Evolutionary conservation across 2,888 invertebrate species (phyloP).

Genomic region (Oscheius sp.): DNA sequence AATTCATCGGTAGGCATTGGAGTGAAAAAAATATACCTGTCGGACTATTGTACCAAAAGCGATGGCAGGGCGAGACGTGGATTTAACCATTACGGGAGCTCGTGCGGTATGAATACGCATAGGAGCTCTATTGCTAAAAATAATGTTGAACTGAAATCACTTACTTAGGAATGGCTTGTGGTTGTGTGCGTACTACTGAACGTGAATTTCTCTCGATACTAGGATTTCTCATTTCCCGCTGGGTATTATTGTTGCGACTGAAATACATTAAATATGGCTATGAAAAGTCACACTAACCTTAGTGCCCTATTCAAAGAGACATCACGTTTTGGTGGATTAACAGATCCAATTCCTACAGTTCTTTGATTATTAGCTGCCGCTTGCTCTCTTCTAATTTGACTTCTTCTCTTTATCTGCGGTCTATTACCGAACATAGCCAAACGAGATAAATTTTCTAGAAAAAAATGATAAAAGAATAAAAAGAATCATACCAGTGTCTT

Average conservation of each 20-base stretch:
- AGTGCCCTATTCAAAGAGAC: neutral
- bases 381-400: slow-evolving; percentile 9
- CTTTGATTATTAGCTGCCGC: neutral
- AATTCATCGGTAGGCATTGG: neutral
- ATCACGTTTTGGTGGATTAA: neutral
- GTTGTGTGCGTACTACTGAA: too few relatives aligned
- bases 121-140: neutral
- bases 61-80: neutral
- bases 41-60: neutral
- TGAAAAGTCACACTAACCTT: neutral
- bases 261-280: neutral
- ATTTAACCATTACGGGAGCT: neutral
- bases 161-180: too few relatives aligned
- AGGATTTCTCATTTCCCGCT: neutral
- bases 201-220: neutral
- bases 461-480: neutral
- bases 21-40: neutral
- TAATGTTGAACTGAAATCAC: too few relatives aligned
- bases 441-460: neutral
- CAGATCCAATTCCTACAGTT: neutral
- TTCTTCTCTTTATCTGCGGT: neutral
- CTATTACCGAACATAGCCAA: slow-evolving; percentile 4
- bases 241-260: neutral
- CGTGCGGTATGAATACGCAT: neutral
- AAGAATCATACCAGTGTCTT: neutral